phyloP scores from a whole-genome alignment of 2,113 vertebrate species.

The Dicentrarchus labrax region DNA sequence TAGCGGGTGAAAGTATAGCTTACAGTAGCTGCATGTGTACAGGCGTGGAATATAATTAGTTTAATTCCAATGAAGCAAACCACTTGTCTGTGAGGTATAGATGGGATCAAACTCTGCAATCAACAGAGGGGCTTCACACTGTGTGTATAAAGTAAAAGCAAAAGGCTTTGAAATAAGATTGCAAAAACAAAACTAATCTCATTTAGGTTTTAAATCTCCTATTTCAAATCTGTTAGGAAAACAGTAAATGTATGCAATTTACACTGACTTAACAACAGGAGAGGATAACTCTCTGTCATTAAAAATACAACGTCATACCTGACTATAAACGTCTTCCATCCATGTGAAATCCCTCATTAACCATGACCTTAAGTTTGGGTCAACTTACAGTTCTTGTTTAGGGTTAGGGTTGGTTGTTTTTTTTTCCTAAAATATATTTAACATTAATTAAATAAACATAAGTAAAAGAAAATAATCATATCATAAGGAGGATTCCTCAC shows the following conservation, averaged over 20 bases:
- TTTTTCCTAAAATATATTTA: not conserved
- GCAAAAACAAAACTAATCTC: constrained; percentile 36
- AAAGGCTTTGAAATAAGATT: constrained; percentile 44
- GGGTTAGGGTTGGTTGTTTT: not conserved
- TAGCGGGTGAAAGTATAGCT: constrained; percentile 83
- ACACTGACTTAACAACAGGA: not conserved
- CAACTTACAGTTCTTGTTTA: not conserved
- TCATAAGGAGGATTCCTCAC: not conserved
- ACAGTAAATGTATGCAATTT: constrained; percentile 33
- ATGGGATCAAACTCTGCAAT: constrained; percentile 61
- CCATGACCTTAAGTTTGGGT: constrained; percentile 35
- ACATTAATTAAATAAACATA: not conserved
- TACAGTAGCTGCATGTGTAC: constrained; percentile 69
- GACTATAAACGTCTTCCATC: constrained; percentile 23
- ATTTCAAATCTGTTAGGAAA: constrained; percentile 33
- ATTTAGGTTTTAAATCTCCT: constrained; percentile 43
- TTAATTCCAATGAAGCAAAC: constrained; percentile 82
- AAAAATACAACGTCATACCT: not conserved
- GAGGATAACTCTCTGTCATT: constrained; percentile 18
- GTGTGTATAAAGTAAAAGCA: constrained; percentile 47
- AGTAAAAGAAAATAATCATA: not conserved
- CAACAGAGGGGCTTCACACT: constrained; percentile 45
- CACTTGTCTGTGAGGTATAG: constrained; percentile 66
- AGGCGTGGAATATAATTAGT: constrained; percentile 84
- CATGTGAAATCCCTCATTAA: constrained; percentile 12